Evolutionary conservation across 2,113 vertebrate genomes (phyloP).

Genomic region (Orthonyx spaldingii): DNA sequence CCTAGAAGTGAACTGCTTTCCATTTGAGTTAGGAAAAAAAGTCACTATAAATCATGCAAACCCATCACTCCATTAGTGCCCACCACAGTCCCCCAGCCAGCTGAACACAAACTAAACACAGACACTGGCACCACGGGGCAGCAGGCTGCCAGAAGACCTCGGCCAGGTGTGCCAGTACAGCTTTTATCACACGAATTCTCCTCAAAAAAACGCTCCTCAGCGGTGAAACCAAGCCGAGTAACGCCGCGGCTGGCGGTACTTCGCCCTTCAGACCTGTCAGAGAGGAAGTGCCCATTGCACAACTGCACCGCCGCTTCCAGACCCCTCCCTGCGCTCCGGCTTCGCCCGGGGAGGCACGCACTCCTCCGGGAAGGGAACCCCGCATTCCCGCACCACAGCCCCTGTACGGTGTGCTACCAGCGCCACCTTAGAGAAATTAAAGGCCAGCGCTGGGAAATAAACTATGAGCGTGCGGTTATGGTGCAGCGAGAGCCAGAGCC

Average conservation of each 20-base stretch:
- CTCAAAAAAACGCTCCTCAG: neutral
- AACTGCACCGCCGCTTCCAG: neutral
- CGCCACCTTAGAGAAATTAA: neutral
- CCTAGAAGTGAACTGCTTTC: neutral
- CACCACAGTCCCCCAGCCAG: neutral
- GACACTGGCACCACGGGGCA: neutral
- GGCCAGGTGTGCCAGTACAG: rapidly evolving
- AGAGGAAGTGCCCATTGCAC: slow-evolving; percentile 1
- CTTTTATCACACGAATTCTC: neutral
- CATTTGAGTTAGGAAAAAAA: neutral
- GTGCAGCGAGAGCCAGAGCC: rapidly evolving
- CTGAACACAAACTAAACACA: neutral
- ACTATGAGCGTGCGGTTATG: rapidly evolving
- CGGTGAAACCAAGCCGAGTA: rapidly evolving
- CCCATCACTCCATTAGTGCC: neutral
- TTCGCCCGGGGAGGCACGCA: neutral
- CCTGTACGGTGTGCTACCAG: rapidly evolving
- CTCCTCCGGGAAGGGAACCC: neutral
- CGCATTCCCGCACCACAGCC: rapidly evolving
- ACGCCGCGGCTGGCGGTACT: neutral
- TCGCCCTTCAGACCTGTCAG: neutral
- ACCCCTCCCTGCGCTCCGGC: neutral
- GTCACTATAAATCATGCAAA: neutral
- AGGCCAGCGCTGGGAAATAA: neutral
- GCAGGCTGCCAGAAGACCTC: neutral